These are phyloP conservation scores for Drosophila kohkoa DNA, from an alignment of 1,140 invertebrate genomes.

Conservation along the genomic window DNA sequence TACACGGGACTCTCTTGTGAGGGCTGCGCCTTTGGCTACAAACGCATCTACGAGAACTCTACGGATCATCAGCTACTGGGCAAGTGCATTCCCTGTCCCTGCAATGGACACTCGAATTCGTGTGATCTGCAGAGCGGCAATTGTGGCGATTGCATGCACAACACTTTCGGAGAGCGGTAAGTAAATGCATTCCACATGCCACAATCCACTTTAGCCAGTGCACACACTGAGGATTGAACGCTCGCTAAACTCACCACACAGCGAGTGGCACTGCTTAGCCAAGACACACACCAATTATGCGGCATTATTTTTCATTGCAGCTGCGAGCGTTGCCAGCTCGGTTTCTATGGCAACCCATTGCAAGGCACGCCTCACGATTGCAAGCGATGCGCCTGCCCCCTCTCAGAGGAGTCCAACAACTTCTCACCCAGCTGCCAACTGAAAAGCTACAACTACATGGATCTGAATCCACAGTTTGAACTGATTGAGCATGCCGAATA, in stretches of 20 bases:
- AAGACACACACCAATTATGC: slow-evolving; percentile 20
- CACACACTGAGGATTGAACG: background rate
- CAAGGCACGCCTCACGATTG: slow-evolving; percentile 91
- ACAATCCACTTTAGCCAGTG: slow-evolving; percentile 12
- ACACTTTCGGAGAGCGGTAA: slow-evolving; percentile 87
- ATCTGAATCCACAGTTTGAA: slow-evolving; percentile 80
- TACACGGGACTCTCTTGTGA: slow-evolving; percentile 94
- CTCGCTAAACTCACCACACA: slow-evolving; percentile 43
- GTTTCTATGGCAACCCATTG: slow-evolving; percentile 95
- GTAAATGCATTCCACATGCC: slow-evolving; percentile 16
- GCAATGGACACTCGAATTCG: slow-evolving; percentile 93
- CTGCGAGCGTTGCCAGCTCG: slow-evolving; percentile 94
- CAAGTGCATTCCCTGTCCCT: slow-evolving; percentile 94
- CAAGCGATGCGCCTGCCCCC: slow-evolving; percentile 94
- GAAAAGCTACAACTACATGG: slow-evolving; percentile 86
- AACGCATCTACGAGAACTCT: slow-evolving; percentile 89
- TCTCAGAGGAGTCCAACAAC: slow-evolving; percentile 91
- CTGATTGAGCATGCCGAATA: slow-evolving; percentile 88
- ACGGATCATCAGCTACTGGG: slow-evolving; percentile 85
- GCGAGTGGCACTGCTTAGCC: background rate
- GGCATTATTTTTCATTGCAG: slow-evolving; percentile 69
- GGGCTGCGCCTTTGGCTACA: slow-evolving; percentile 93
- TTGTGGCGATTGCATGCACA: slow-evolving; percentile 90
- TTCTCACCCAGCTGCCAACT: slow-evolving; percentile 94
- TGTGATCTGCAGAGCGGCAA: slow-evolving; percentile 92